Conservation (phyloP, 2,113 vertebrate genomes). For the Cyphomyrus discorhynchus region DNA sequence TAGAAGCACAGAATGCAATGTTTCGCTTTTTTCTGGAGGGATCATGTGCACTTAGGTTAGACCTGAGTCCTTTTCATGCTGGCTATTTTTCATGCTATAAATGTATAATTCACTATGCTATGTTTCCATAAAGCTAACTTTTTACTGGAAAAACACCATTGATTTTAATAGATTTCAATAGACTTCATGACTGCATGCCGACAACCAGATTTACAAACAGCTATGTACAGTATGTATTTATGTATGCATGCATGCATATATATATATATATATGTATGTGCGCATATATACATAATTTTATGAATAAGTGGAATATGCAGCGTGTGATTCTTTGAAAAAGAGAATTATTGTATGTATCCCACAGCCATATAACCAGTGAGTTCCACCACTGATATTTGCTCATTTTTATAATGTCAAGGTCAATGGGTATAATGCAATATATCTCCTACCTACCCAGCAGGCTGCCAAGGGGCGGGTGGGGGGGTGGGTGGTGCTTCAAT, state of each 20-base stretch:
- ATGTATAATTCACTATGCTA: background rate
- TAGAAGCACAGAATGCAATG: background rate
- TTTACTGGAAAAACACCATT: background rate
- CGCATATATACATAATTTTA: background rate
- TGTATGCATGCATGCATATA: background rate
- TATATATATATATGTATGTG: background rate
- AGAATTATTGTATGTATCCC: background rate
- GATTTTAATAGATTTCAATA: background rate
- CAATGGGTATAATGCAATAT: background rate
- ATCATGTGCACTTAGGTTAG: background rate
- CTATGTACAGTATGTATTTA: background rate
- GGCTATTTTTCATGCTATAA: background rate
- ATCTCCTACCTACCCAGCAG: background rate
- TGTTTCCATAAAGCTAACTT: background rate
- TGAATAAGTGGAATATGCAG: background rate
- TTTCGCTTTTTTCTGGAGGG: background rate
- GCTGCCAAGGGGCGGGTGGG: background rate
- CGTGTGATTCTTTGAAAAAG: background rate
- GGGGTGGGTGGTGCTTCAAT: background rate
- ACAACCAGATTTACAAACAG: background rate
- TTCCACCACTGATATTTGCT: background rate
- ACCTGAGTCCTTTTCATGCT: background rate
- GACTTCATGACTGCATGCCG: background rate
- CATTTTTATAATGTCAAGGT: constrained; percentile 7
- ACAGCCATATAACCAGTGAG: background rate